Evolutionary conservation across 1,140 invertebrate genomes (phyloP), one percentile per base, ranked within the genome.

Genomic region (Ectropis grisescens): DNA sequence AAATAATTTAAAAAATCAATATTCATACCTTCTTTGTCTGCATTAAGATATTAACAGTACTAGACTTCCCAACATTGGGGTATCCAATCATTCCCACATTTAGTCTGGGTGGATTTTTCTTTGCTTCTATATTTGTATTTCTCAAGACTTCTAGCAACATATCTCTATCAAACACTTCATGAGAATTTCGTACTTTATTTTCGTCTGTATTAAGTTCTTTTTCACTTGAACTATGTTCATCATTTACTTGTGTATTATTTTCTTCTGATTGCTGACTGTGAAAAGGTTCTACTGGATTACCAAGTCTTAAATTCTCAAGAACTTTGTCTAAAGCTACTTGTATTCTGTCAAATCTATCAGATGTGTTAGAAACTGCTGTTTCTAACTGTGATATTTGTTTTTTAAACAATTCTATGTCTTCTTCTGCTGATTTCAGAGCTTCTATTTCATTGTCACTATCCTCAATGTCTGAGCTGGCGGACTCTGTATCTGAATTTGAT

Each of bases 61-160:
- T 99, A 84, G 96, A 98, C 84, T 99, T 99, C 9, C 98, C 98
- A 19, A 99, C 98, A 86, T 99, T 99, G 1, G 98, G 98, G 85
- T 99, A 99, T 0, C 98, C 98, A 49, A 98, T 95, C 74, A 98
- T 86, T 25, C 96, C 96, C 45, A 98, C 88, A 19, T 93, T 95
- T 1, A 90, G 87, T 8, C 90, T 60, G 26, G 83, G 67, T 1
- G 78, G 87, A 44, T 86, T 83, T 42, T 86, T 90, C 83, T 40
- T 49, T 71, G 54, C 90, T 75, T 87, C 84, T 10, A 58, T 74
- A 42, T 90, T 88, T 22, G 93, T 79, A 11, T 65, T 83, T 54
- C 86, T 88, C 19, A 97, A 89, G 8, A 96, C 83, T 37, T 85
- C 70, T 29, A 91, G 86, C 10, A 90, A 68, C 58, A 86, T 84